phyloP scores from a whole-genome alignment of 2,797 vertebrate genomes.

The Anguilla pacifica region DNA sequence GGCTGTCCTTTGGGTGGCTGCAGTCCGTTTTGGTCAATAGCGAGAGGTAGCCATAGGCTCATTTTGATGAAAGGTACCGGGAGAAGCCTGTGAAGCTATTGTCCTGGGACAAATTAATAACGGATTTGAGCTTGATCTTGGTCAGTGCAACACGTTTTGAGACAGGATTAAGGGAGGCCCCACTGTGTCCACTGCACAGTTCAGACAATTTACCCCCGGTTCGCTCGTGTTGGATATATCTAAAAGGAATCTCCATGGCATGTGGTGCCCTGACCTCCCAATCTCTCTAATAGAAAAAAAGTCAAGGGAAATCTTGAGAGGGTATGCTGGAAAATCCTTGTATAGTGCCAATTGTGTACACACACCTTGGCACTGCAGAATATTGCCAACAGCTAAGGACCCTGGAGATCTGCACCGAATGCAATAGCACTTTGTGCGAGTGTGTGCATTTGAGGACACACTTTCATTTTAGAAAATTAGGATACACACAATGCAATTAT shows the following conservation, averaged over 20 bases:
- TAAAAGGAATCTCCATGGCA: slow-evolving; percentile 50
- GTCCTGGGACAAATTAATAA: slow-evolving; percentile 64
- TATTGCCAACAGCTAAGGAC: slow-evolving; percentile 32
- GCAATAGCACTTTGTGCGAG: slow-evolving; percentile 39
- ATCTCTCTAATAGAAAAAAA: slow-evolving; percentile 39
- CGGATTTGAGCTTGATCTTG: slow-evolving; percentile 56
- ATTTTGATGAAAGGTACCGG: slow-evolving; percentile 49
- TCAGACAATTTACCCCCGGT: slow-evolving; percentile 42
- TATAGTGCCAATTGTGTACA: slow-evolving; percentile 26
- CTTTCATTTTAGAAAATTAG: slow-evolving; percentile 35
- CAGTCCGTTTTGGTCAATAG: slow-evolving; percentile 57
- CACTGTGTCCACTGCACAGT: slow-evolving; percentile 47
- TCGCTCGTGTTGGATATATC: slow-evolving; percentile 49
- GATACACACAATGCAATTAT: slow-evolving; percentile 36
- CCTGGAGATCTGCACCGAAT: slow-evolving; percentile 30
- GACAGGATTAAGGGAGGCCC: slow-evolving; percentile 45
- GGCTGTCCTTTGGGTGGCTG: slow-evolving; percentile 55
- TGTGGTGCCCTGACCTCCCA: slow-evolving; percentile 25
- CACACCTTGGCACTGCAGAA: slow-evolving; percentile 21
- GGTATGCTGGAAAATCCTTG: not conserved
- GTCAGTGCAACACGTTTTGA: slow-evolving; percentile 55
- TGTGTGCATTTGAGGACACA: slow-evolving; percentile 25
- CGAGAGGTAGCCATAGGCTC: slow-evolving; percentile 52
- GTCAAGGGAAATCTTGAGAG: not conserved
- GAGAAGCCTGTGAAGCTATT: slow-evolving; percentile 53